Evolutionary conservation across 2,888 invertebrate species (phyloP).

Genomic region (Onthophagus sagittarius): DNA sequence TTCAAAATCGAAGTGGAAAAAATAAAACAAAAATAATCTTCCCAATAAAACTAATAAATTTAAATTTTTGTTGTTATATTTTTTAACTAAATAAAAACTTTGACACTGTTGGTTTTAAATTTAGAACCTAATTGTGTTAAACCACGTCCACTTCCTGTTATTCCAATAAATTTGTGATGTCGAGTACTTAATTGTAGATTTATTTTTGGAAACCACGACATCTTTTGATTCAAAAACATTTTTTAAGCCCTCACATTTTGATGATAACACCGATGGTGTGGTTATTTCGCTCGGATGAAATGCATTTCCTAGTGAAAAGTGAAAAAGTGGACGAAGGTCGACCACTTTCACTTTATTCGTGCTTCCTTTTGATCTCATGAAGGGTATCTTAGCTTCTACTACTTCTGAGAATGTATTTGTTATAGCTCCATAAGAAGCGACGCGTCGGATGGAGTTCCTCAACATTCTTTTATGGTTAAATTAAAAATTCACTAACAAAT

Average conservation of each 20-base stretch:
- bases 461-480: neutral
- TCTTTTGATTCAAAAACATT: neutral
- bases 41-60: neutral
- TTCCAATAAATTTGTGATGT: neutral
- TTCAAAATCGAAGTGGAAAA: neutral
- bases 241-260: neutral
- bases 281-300: neutral
- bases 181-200: neutral
- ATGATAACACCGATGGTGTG: neutral
- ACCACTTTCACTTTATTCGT: neutral
- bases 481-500: too few relatives aligned
- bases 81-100: neutral
- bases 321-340: neutral
- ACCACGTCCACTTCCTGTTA: neutral
- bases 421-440: neutral
- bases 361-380: neutral
- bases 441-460: neutral
- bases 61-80: neutral
- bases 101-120: neutral
- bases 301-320: neutral
- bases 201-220: neutral
- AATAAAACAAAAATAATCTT: neutral
- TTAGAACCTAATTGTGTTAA: neutral
- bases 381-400: neutral
- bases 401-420: neutral